Percentiles rank a stretch among this genome's conserved stretches.
These are phyloP conservation scores for Rhizomys pruinosus DNA, from an alignment of 2,113 vertebrate species.

Conservation along the genomic window DNA sequence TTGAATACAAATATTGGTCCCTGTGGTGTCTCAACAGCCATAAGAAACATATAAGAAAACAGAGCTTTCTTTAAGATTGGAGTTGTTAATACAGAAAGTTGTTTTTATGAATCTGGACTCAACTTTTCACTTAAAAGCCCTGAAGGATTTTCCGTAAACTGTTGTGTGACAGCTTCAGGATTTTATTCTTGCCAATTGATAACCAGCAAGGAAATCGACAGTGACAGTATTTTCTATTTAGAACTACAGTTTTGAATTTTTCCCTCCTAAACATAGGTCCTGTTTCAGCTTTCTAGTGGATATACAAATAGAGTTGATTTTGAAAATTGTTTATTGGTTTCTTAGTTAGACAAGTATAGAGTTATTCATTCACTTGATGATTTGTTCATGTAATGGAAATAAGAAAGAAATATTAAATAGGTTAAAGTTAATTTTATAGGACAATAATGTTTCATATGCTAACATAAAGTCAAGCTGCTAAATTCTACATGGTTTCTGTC, in stretches of 20 bases:
- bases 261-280: constrained; percentile 63
- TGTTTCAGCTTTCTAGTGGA: constrained; percentile 58
- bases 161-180: constrained; percentile 59
- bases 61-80: constrained; percentile 76
- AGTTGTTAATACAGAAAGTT: constrained; percentile 57
- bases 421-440: constrained; percentile 85
- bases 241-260: constrained; percentile 17
- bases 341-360: constrained; percentile 61
- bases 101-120: constrained; percentile 77
- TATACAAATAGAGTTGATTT: constrained; percentile 61
- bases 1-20: constrained; percentile 86
- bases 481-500: constrained; percentile 88
- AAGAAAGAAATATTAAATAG: constrained; percentile 87
- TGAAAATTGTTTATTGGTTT: constrained; percentile 65
- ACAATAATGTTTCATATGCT: constrained; percentile 86
- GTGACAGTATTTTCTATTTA: not conserved
- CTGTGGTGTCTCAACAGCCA: constrained; percentile 81
- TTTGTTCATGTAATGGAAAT: constrained; percentile 82
- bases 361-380: constrained; percentile 63
- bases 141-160: constrained; percentile 79
- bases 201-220: constrained; percentile 63
- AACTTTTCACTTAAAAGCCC: constrained; percentile 72
- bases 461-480: constrained; percentile 89
- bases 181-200: constrained; percentile 63
- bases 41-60: constrained; percentile 80